Conservation (phyloP, 2,113 vertebrate species). For the Nipponia nippon region DNA sequence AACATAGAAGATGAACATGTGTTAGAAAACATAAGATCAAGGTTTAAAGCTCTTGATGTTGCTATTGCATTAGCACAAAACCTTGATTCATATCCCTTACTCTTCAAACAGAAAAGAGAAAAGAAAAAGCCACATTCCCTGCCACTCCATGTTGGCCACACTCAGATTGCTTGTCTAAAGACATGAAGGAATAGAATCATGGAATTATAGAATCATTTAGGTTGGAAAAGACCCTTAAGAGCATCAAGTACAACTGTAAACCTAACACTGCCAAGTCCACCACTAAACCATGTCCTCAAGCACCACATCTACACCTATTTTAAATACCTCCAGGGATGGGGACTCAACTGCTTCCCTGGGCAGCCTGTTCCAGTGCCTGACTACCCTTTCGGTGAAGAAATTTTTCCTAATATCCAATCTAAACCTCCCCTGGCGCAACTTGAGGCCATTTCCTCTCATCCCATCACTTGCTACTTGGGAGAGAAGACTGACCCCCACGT, state of each 20-base stretch:
- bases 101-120: background rate
- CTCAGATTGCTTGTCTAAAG: background rate
- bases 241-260: background rate
- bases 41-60: background rate
- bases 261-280: background rate
- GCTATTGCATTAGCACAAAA: background rate
- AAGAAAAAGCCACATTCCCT: background rate
- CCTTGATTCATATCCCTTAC: background rate
- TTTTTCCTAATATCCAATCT: no score
- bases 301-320: fast-evolving
- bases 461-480: no score
- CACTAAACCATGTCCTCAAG: background rate
- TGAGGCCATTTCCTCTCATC: no score
- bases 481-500: no score
- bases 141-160: background rate
- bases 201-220: no score
- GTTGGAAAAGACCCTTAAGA: background rate
- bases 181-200: background rate
- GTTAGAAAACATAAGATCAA: background rate
- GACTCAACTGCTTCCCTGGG: background rate
- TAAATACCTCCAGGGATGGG: background rate
- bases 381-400: no score
- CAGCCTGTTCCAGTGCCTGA: background rate
- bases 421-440: no score
- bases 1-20: background rate